phyloP scores from a whole-genome alignment of 2,888 invertebrate species.

The Acronicta aceris region DNA sequence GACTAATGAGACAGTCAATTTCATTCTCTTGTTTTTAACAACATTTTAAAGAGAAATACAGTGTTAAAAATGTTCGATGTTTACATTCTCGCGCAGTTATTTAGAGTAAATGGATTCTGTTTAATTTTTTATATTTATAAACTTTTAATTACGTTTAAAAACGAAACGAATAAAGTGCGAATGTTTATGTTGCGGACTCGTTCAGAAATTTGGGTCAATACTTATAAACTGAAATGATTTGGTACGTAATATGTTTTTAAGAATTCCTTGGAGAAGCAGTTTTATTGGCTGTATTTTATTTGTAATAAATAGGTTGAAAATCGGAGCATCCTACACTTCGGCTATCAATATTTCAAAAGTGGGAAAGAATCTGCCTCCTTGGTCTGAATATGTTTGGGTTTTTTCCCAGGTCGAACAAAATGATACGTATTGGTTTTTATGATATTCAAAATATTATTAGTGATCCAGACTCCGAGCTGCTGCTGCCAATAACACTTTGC shows the following conservation, averaged over 20 bases:
- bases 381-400: too few relatives aligned
- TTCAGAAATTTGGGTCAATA: slow-evolving; percentile 38
- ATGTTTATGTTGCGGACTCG: slow-evolving; percentile 33
- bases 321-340: slow-evolving; percentile 3
- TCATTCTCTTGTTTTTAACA: too few relatives aligned
- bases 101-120: neutral
- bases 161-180: slow-evolving; percentile 30
- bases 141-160: slow-evolving; percentile 39
- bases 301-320: slow-evolving; percentile 25
- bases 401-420: neutral
- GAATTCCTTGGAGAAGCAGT: slow-evolving; percentile 10
- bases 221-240: slow-evolving; percentile 11
- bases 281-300: slow-evolving; percentile 33
- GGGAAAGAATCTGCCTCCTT: neutral
- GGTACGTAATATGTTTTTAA: slow-evolving; percentile 13
- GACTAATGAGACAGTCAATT: too few relatives aligned
- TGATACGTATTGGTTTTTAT: too few relatives aligned
- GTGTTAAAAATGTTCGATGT: neutral
- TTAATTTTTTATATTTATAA: slow-evolving; percentile 10
- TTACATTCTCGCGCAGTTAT: slow-evolving; percentile 11
- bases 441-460: too few relatives aligned
- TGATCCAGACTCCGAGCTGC: too few relatives aligned
- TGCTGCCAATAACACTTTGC: too few relatives aligned
- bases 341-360: neutral
- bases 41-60: too few relatives aligned